Evolutionary conservation across 2,113 vertebrate species (phyloP), one percentile per base, ranked within the genome.

Genomic region (Thoracochromis brauschi): DNA sequence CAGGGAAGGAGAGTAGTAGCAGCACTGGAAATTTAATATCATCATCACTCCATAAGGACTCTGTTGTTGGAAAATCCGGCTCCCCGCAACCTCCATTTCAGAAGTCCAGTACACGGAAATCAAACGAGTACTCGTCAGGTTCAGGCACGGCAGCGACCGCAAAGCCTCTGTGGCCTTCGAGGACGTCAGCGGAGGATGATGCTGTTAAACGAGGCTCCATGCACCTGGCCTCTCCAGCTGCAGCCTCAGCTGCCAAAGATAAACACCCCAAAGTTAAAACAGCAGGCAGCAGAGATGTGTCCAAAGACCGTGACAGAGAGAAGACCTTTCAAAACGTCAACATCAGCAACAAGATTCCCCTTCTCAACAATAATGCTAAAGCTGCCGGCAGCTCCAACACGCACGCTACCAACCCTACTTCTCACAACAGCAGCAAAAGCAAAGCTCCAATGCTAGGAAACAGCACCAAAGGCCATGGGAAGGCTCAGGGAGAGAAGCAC

Each of bases 31-130:
- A 91, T 86, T 6, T 90, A 81, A 81, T 94, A 0, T 94, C 96
- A 91, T 91, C 96, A 91, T 95, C 97, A 81, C 89, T 93, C 33
- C 91, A 92, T 85, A 98, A 97, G 94, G 97, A 98, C 38, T 47
- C 90, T 21, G 60, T 83, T 26, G 51, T 93, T 4, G 90, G 94
- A 45, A 97, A 95, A 88, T 91, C 91, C 33, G 87, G 88, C 17
- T 96, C 94, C 38, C 90, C 94, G 1, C 95, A 95, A 47, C 80
- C 90, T 51, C 81, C 91, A 26, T 93, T 94, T 80, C 95, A 93
- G n/a, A 96, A 95, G 89, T 93, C 90, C 21, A 93, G 51, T 35
- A 75, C 85, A 85, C 92, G 94, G 51, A 97, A 96, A 93, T 95
- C 95, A 47, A 95, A 94, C 5, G 95, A 97, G 90, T 92, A 85